A percentile compares a stretch with the other conserved stretches of the same genome.
Evolutionary conservation across 2,797 vertebrate species (phyloP).

Genomic region (Lepus townsendii): DNA sequence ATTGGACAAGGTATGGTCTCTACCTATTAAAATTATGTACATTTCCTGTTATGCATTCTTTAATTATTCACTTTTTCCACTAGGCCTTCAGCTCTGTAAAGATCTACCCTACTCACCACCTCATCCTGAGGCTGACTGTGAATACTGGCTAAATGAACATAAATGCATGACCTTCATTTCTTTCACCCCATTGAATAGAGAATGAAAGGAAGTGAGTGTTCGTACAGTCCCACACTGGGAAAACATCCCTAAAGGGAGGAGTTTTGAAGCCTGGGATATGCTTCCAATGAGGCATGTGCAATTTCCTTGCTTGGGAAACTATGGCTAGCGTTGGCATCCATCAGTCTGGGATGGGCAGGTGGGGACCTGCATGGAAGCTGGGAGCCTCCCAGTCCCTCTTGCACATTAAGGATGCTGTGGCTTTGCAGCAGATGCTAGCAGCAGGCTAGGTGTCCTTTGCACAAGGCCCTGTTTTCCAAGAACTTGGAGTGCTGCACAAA

Average conservation of each 20-base stretch:
- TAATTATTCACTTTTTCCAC: background rate
- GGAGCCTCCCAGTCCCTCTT: background rate
- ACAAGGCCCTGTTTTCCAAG: conserved; percentile 33
- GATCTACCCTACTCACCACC: background rate
- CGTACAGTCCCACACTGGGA: background rate
- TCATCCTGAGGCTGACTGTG: background rate
- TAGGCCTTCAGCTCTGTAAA: background rate
- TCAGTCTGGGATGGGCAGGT: background rate
- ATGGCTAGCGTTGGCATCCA: background rate
- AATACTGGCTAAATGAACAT: background rate
- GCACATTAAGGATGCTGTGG: background rate
- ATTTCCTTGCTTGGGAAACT: conserved; percentile 22
- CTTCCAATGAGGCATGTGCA: background rate
- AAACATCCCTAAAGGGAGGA: background rate
- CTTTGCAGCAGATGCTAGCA: background rate
- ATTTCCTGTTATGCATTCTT: background rate
- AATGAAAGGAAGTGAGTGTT: background rate
- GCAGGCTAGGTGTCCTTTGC: conserved; percentile 57
- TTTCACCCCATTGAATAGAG: background rate
- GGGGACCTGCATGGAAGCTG: background rate
- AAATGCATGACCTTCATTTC: background rate
- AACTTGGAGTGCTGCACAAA: conserved; percentile 74
- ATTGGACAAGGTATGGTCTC: background rate
- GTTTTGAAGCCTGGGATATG: background rate
- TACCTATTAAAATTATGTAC: background rate